Conservation (phyloP, 1,140 invertebrate species). For the Cydia splendana region DNA sequence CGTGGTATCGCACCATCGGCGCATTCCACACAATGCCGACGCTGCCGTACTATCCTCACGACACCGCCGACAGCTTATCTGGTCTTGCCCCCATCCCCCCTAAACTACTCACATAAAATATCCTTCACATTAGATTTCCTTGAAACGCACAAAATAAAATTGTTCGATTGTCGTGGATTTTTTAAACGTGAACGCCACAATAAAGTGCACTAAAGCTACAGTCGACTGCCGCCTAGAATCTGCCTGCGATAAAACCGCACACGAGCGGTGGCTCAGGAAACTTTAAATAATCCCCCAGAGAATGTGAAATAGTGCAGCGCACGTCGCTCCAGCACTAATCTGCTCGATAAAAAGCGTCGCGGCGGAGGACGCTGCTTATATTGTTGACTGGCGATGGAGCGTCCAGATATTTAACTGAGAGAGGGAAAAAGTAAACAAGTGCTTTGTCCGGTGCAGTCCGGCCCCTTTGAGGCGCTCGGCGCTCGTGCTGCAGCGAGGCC, state of each 20-base stretch:
- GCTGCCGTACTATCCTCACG: constrained; percentile 34
- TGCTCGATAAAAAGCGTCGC: constrained; percentile 50
- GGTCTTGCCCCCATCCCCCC: constrained; percentile 26
- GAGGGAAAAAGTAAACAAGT: constrained; percentile 52
- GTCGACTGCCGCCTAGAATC: constrained; percentile 30
- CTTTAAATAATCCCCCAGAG: constrained; percentile 52
- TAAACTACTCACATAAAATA: constrained; percentile 27
- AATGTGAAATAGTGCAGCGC: constrained; percentile 48
- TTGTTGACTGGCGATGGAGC: constrained; percentile 50
- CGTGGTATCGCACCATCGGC: constrained; percentile 56
- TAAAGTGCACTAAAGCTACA: constrained; percentile 35
- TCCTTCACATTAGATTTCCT: constrained; percentile 21
- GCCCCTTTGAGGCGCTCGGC: constrained; percentile 42
- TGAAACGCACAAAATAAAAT: constrained; percentile 26
- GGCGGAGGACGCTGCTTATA: constrained; percentile 42
- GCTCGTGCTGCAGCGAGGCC: constrained; percentile 34
- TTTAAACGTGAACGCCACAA: constrained; percentile 35
- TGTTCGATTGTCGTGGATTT: constrained; percentile 31
- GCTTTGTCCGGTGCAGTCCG: constrained; percentile 40
- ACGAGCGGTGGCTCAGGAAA: constrained; percentile 41
- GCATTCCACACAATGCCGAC: constrained; percentile 54
- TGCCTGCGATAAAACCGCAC: constrained; percentile 45
- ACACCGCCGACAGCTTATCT: constrained; percentile 39
- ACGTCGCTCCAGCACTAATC: constrained; percentile 48
- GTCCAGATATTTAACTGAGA: constrained; percentile 53